Evolutionary conservation across 2,113 vertebrate genomes (phyloP), one percentile per base, ranked within the genome.

Genomic region (Eudyptes chrysolophus): DNA sequence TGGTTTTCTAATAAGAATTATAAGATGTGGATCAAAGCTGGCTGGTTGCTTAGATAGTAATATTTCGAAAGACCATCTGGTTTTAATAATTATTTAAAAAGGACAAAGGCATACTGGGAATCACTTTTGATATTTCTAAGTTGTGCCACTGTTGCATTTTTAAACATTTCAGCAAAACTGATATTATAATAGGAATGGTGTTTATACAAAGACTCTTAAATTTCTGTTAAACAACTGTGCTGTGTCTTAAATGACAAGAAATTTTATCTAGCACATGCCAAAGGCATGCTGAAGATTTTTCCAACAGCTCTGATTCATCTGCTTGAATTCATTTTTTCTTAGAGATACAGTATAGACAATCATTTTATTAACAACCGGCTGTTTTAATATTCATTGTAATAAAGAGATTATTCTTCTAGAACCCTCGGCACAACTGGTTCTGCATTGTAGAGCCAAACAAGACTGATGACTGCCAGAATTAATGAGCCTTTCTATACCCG

Each of bases 141-240:
- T 89, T 91, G 76, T 92, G 55, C 62, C 69, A 80, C 51, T 85
- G 54, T 66, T 84, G n/a, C 81, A 44, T 92, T 95, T 96, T 92
- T 61, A 96, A 93, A 88, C 44, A 77, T 91, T 85, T 87, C 54
- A 77, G 89, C 49, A 82, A 94, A 96, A 95, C 46, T 75, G 79
- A 68, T 90, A 58, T 80, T 94, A 46, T 77, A 89, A 77, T 68
- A 75, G 75, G 69, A 92, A 77, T 92, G 26, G 80, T 96, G 69
- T 93, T 94, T 96, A 74, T 81, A 94, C 44, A 92, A 83, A 95
- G 69, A 90, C 42, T 40, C 85, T 92, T 97, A 94, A 92, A 96
- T 97, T 93, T 96, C 87, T 95, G 21, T 94, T 83, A 82, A 96
- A 94, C 93, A 98, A 97, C 97, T 98, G 97, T 90, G 66, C 76